Percentiles rank a stretch among this genome's conserved stretches.
Evolutionary conservation across 2,113 vertebrate genomes (phyloP).

Genomic region (Regulus satrapa): DNA sequence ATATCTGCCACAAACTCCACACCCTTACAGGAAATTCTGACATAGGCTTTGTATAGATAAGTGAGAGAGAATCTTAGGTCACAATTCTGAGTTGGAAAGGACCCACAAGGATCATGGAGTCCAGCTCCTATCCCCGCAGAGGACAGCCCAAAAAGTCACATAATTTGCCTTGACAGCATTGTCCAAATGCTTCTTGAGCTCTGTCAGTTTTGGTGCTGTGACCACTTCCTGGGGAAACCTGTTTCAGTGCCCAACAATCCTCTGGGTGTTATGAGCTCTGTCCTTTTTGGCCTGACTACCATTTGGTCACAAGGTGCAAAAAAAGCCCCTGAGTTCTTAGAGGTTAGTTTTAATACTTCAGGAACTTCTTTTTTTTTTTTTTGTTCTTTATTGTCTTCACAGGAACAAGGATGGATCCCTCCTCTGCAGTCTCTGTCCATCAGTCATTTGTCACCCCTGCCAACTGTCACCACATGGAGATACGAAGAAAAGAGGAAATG

Average conservation of each 20-base stretch:
- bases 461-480: background rate
- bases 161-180: background rate
- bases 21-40: background rate
- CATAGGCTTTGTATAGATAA: background rate
- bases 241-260: background rate
- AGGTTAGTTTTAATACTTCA: background rate
- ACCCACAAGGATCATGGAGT: background rate
- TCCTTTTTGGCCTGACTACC: background rate
- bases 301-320: background rate
- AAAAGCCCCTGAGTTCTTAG: background rate
- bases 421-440: background rate
- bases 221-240: rapidly evolving
- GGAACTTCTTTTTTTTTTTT: background rate
- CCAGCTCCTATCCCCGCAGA: background rate
- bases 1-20: background rate
- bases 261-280: background rate
- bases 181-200: background rate
- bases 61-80: background rate
- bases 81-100: background rate
- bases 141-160: background rate
- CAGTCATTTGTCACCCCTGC: background rate
- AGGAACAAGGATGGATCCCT: background rate
- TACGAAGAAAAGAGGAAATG: background rate
- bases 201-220: background rate
- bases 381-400: background rate